Conservation (phyloP, 2,888 invertebrate species). For the Biston betularia region DNA sequence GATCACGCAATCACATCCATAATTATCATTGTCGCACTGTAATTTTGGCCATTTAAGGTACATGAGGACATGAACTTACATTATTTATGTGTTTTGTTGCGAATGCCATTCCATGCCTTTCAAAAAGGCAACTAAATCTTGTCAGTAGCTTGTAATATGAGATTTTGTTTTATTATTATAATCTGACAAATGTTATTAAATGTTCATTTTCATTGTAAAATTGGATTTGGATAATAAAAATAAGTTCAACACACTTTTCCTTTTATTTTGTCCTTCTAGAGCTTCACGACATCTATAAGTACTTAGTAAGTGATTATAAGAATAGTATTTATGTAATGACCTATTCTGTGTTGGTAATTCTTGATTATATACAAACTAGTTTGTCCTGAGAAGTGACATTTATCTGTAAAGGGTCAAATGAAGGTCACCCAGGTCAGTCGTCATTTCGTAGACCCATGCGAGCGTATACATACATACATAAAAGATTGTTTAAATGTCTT, state of each 20-base stretch:
- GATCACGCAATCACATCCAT: not conserved
- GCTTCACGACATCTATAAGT: too few species aligned
- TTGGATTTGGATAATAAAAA: constrained; percentile 79
- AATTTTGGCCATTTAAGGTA: constrained; percentile 32
- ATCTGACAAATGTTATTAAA: constrained; percentile 66
- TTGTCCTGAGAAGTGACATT: not conserved
- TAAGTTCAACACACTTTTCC: constrained; percentile 56
- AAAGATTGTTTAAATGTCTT: not conserved
- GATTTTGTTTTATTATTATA: constrained; percentile 63
- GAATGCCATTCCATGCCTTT: constrained; percentile 84
- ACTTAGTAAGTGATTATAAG: too few species aligned
- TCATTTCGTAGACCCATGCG: not conserved
- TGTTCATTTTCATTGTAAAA: constrained; percentile 76
- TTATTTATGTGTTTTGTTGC: constrained; percentile 61
- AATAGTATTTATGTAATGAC: not conserved
- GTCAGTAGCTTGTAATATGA: constrained; percentile 77
- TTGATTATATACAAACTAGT: not conserved
- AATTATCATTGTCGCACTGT: not conserved
- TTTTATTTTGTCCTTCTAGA: not conserved
- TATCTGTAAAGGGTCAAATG: constrained; percentile 4
- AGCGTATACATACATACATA: not conserved
- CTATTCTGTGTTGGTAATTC: not conserved
- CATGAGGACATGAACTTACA: constrained; percentile 42
- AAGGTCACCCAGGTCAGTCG: constrained; percentile 7
- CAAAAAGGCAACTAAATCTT: constrained; percentile 81